Evolutionary conservation across 2,888 invertebrate genomes (phyloP).

Genomic region (Brachyptera risi): DNA sequence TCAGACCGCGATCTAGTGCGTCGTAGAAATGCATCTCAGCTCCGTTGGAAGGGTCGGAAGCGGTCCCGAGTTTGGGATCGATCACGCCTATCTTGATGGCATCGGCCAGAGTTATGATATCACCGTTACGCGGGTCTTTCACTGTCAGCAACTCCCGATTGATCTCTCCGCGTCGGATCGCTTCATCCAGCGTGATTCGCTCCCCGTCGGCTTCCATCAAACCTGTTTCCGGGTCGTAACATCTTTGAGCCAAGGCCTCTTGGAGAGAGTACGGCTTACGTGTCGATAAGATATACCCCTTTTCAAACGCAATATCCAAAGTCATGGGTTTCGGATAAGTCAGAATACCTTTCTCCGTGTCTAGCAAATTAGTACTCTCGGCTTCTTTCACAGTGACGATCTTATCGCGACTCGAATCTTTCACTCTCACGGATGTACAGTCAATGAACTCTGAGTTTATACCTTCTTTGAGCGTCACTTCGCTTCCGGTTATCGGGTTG

Average conservation of each 20-base stretch:
- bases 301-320: constrained; percentile 73
- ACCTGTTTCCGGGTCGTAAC: constrained; percentile 72
- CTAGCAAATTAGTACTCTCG: constrained; percentile 63
- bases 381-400: constrained; percentile 67
- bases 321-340: constrained; percentile 62
- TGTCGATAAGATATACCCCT: constrained; percentile 75
- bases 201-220: constrained; percentile 59
- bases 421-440: constrained; percentile 65
- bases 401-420: constrained; percentile 64
- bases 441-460: constrained; percentile 68
- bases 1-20: constrained; percentile 76
- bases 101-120: constrained; percentile 74
- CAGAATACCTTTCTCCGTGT: constrained; percentile 64
- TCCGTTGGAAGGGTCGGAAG: constrained; percentile 69
- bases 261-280: constrained; percentile 77
- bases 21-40: constrained; percentile 73
- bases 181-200: constrained; percentile 66
- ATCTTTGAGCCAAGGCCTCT: constrained; percentile 75
- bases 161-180: constrained; percentile 69
- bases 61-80: constrained; percentile 74
- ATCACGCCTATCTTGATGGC: constrained; percentile 73
- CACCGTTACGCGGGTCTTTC: constrained; percentile 73
- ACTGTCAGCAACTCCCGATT: constrained; percentile 73
- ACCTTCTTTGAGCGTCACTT: constrained; percentile 71
- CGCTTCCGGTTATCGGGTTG: constrained; percentile 70